Evolutionary conservation across 2,797 vertebrate genomes (phyloP).

Genomic region (Fratercula arctica): DNA sequence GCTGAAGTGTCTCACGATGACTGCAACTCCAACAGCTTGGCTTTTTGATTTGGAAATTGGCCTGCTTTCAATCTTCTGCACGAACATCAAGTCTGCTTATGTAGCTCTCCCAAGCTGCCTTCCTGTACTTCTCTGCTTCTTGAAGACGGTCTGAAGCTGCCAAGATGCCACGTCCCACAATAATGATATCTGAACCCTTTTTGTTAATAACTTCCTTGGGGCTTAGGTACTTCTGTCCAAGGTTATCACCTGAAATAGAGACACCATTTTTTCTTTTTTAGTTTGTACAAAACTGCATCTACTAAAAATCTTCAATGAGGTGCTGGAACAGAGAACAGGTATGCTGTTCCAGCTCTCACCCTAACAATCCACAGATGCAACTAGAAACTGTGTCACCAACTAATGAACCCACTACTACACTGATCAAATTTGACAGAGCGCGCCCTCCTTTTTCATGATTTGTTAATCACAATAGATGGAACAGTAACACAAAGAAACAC

Average conservation of each 20-base stretch:
- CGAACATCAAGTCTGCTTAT: constrained; percentile 69
- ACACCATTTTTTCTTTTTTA: neutral
- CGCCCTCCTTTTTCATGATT: neutral
- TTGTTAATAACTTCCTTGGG: constrained; percentile 85
- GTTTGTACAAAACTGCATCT: neutral
- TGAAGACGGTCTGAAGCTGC: constrained; percentile 76
- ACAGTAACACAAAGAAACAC: neutral
- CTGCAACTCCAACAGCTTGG: neutral
- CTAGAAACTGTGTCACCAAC: neutral
- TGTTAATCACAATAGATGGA: neutral
- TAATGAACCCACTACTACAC: neutral
- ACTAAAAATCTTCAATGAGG: neutral
- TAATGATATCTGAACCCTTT: constrained; percentile 91
- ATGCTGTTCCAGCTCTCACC: neutral
- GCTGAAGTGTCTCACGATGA: neutral
- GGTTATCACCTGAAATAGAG: constrained; percentile 81
- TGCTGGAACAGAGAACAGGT: neutral
- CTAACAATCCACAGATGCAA: neutral
- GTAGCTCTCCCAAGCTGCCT: constrained; percentile 90
- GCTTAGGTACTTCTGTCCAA: constrained; percentile 91
- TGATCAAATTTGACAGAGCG: neutral
- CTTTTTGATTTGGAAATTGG: neutral
- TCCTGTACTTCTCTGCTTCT: constrained; percentile 87
- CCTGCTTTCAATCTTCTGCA: neutral
- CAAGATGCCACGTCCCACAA: constrained; percentile 92